Percentiles rank a stretch among this genome's conserved stretches.
These are phyloP conservation scores for Arbacia lixula DNA, from an alignment of 53 echinoderm and acorn worm genomes.

Conservation along the genomic window DNA sequence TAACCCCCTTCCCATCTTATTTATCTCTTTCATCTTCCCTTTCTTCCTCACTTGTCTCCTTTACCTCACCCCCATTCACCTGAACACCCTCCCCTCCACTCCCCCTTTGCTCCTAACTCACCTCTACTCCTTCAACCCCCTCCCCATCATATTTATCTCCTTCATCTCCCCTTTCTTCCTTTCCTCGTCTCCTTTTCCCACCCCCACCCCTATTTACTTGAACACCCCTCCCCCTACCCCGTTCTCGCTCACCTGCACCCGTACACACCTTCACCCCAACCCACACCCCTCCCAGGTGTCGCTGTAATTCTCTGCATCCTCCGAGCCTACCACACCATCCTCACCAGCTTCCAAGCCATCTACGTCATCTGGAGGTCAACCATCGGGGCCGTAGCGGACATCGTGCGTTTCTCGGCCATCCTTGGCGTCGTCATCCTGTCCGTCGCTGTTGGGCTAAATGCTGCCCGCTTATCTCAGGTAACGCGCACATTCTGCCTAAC, in stretches of 20 bases:
- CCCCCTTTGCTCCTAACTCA: not conserved
- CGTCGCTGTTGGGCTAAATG: slow-evolving; percentile 8
- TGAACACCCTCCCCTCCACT: not conserved
- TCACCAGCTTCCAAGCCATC: slow-evolving; percentile 19
- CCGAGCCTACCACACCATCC: slow-evolving; percentile 15
- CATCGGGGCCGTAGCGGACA: slow-evolving; percentile 24
- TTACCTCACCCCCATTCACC: not conserved
- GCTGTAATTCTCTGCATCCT: slow-evolving; percentile 14
- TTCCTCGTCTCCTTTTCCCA: not conserved
- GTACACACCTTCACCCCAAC: not conserved
- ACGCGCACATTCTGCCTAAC: not conserved
- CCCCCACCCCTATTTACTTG: not conserved
- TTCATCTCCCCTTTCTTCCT: not conserved
- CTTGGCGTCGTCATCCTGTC: not conserved
- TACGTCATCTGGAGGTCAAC: slow-evolving; percentile 49
- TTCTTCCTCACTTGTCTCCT: not conserved
- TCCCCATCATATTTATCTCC: not conserved
- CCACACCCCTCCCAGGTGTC: not conserved
- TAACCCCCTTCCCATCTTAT: too few relatives aligned
- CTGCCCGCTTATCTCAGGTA: not conserved
- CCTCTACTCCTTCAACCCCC: not conserved
- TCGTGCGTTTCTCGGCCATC: slow-evolving; percentile 15
- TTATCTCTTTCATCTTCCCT: not conserved
- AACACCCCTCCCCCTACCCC: too few relatives aligned
- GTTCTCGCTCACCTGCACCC: not conserved